phyloP scores from a whole-genome alignment of 2,113 vertebrate species.

The Camelus dromedarius region DNA sequence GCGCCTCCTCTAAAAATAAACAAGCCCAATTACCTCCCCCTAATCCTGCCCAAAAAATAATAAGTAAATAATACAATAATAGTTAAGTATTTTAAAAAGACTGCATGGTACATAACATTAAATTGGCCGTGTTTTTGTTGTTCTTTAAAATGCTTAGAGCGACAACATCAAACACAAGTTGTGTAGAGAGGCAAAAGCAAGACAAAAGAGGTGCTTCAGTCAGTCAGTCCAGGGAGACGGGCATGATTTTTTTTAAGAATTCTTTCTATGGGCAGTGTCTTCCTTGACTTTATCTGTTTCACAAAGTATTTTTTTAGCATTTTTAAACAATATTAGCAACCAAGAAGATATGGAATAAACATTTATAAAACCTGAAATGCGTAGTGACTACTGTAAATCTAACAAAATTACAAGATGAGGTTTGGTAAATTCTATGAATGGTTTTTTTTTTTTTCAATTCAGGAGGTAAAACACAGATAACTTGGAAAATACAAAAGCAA shows the following conservation, averaged over 20 bases:
- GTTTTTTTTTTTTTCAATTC: neutral
- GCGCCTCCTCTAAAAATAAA: too few species aligned
- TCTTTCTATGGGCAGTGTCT: neutral
- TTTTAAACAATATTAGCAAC: conserved; percentile 8
- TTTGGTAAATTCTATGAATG: neutral
- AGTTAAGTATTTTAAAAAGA: too few species aligned
- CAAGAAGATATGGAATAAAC: neutral
- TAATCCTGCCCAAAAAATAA: too few species aligned
- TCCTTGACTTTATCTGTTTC: neutral
- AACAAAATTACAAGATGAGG: neutral
- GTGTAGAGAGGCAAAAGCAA: neutral
- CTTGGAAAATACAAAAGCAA: neutral
- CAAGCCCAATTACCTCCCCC: too few species aligned
- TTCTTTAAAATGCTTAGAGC: neutral
- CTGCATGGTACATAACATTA: neutral
- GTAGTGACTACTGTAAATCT: neutral
- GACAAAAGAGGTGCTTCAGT: neutral
- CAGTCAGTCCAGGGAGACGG: neutral
- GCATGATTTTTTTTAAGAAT: neutral
- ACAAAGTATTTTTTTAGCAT: neutral
- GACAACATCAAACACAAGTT: neutral
- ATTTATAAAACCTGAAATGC: neutral
- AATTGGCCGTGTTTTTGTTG: neutral
- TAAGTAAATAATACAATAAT: too few species aligned
- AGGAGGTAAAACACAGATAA: conserved; percentile 18